Evolutionary conservation across 2,113 vertebrate genomes (phyloP).

Genomic region (Microcebus jonahi): DNA sequence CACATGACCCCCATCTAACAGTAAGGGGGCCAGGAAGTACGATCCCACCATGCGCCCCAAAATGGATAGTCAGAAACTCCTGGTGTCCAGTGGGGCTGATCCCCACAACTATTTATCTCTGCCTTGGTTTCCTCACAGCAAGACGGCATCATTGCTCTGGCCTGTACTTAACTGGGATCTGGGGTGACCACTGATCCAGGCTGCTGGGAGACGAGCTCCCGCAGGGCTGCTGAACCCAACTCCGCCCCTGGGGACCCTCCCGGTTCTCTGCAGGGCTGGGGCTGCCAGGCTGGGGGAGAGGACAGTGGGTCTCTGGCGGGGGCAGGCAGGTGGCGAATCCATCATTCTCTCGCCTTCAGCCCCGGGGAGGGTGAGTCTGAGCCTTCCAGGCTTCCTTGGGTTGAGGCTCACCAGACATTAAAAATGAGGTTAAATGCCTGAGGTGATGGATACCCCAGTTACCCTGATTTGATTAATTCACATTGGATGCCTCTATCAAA

Average conservation of each 20-base stretch:
- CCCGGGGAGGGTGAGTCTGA: not conserved
- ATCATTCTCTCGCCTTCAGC: not conserved
- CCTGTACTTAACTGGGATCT: not conserved
- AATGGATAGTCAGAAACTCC: not conserved
- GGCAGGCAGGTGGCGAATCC: not conserved
- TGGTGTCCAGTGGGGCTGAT: not conserved
- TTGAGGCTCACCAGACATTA: not conserved
- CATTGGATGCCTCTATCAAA: no score
- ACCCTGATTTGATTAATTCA: no score
- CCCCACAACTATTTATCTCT: not conserved
- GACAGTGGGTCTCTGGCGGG: not conserved
- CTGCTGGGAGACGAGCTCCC: not conserved
- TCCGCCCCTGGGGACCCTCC: not conserved
- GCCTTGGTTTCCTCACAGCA: not conserved
- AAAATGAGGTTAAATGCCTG: no score
- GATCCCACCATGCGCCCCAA: not conserved
- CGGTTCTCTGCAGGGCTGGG: not conserved
- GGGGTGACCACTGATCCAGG: accelerated
- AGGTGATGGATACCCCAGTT: no score
- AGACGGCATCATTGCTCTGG: not conserved
- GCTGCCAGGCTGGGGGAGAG: not conserved
- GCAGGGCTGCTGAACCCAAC: not conserved
- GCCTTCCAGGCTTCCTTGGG: not conserved
- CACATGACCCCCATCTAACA: not conserved
- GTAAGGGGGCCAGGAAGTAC: not conserved